Evolutionary conservation across 2,797 vertebrate genomes (phyloP).

Genomic region (Spheniscus humboldti): DNA sequence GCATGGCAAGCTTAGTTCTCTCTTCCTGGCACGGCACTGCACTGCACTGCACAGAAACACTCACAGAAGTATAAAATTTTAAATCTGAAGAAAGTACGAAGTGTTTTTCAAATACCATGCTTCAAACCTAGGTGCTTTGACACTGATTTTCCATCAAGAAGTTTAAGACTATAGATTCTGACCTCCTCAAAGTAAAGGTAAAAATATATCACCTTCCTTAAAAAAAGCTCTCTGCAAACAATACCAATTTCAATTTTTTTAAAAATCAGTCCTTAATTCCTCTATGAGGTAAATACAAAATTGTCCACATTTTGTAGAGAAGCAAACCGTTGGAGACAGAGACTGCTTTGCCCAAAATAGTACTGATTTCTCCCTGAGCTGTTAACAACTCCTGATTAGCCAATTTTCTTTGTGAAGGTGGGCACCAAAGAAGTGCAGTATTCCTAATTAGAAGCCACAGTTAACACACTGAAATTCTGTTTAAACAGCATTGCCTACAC

Average conservation of each 20-base stretch:
- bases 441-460: background rate
- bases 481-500: background rate
- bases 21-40: background rate
- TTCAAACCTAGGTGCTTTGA: background rate
- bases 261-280: background rate
- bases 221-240: background rate
- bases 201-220: background rate
- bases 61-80: background rate
- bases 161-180: background rate
- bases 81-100: background rate
- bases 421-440: background rate
- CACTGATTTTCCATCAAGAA: background rate
- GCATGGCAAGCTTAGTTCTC: background rate
- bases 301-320: background rate
- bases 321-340: background rate
- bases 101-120: background rate
- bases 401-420: conserved; percentile 9
- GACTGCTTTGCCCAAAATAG: conserved; percentile 1
- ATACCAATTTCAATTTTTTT: background rate
- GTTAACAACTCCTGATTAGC: conserved; percentile 17
- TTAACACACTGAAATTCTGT: conserved; percentile 6
- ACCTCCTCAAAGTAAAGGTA: background rate
- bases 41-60: background rate
- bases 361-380: background rate
- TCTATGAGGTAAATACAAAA: background rate